phyloP scores from a whole-genome alignment of 2,888 invertebrate species.

The Lasioglossum marginatum region DNA sequence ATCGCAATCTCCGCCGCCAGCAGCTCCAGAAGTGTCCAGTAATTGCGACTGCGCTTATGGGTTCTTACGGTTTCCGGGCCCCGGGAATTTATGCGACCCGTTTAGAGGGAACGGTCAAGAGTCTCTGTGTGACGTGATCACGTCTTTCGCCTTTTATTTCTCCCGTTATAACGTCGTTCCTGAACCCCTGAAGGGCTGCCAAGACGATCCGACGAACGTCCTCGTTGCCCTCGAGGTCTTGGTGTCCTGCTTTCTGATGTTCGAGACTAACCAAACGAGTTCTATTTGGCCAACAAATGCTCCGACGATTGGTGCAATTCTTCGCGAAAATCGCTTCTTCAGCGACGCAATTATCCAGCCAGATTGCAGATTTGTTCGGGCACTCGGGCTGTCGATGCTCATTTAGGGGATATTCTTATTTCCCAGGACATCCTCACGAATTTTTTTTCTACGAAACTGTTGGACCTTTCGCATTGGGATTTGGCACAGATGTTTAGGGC shows the following conservation, averaged over 20 bases:
- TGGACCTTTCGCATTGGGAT: not conserved
- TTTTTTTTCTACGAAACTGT: not conserved
- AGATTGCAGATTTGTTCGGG: not conserved
- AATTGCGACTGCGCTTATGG: slow-evolving; percentile 29
- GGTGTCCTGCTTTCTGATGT: not conserved
- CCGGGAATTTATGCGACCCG: slow-evolving; percentile 70
- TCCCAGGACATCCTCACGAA: not conserved
- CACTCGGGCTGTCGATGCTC: not conserved
- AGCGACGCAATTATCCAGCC: not conserved
- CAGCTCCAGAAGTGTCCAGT: slow-evolving; percentile 21
- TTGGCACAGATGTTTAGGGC: not conserved
- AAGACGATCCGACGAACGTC: slow-evolving; percentile 28
- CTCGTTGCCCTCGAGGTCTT: not conserved
- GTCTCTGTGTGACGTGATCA: slow-evolving; percentile 5
- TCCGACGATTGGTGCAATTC: not conserved
- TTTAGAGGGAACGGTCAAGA: slow-evolving; percentile 9
- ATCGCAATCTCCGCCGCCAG: slow-evolving; percentile 26
- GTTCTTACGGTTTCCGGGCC: slow-evolving; percentile 41
- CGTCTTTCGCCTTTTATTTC: slow-evolving; percentile 55
- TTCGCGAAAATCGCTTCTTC: not conserved
- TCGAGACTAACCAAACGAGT: not conserved
- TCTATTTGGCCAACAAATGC: not conserved
- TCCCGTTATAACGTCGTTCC: slow-evolving; percentile 30
- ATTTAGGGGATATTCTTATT: not conserved
- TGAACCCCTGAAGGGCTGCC: not conserved